A percentile compares a stretch with the other conserved stretches of the same genome.
Conservation (phyloP, 2,797 vertebrate genomes). For the Myotis daubentonii region DNA sequence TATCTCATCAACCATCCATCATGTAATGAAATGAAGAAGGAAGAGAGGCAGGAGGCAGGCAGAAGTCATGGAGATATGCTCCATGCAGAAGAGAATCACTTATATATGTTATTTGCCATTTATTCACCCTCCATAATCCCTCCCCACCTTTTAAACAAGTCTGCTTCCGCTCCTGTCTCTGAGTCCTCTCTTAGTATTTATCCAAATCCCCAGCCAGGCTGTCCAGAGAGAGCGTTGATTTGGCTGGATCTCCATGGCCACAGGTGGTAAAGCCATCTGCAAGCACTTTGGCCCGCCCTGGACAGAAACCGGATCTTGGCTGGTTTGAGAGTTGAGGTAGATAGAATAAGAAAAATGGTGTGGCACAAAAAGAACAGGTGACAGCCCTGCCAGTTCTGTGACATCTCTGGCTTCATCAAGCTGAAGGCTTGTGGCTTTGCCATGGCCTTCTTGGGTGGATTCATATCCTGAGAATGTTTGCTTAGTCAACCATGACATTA, state of each 20-base stretch:
- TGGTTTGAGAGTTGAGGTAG: not conserved
- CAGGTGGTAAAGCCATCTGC: not conserved
- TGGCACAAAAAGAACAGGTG: not conserved
- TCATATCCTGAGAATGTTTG: not conserved
- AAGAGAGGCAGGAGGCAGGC: not conserved
- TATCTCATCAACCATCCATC: not conserved
- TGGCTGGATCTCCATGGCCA: not conserved
- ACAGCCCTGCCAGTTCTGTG: not conserved
- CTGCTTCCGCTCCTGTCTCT: not conserved
- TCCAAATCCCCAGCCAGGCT: not conserved
- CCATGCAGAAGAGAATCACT: not conserved
- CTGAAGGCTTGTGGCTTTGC: not conserved
- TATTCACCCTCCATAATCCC: not conserved
- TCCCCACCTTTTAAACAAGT: not conserved
- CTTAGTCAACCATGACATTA: not conserved
- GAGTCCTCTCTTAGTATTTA: conserved; percentile 6
- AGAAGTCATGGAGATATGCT: not conserved
- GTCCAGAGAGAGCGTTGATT: not conserved
- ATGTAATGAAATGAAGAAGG: not conserved
- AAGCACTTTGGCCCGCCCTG: not conserved
- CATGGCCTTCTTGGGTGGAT: not conserved
- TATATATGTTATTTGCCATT: not conserved
- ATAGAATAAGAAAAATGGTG: not conserved
- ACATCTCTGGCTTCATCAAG: not conserved
- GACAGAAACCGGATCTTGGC: not conserved